Evolutionary conservation across 1,140 invertebrate species (phyloP).

Genomic region (Leptinotarsa texana): DNA sequence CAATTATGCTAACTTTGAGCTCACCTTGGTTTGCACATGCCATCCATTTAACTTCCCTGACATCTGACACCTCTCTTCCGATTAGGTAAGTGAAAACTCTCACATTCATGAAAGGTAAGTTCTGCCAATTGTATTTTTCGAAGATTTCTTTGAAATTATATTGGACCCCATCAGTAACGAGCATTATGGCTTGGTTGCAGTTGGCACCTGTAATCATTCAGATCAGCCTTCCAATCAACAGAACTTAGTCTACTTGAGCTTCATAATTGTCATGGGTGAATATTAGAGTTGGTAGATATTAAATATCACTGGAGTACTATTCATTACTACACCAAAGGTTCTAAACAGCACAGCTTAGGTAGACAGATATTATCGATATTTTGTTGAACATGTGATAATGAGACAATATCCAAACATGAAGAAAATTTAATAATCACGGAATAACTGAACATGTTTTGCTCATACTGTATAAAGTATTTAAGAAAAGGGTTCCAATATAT

Average conservation of each 20-base stretch:
- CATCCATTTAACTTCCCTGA: conserved; percentile 81
- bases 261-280: too few relatives aligned
- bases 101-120: conserved; percentile 65
- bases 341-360: too few relatives aligned
- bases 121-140: conserved; percentile 73
- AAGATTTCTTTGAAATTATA: conserved; percentile 84
- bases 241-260: neutral
- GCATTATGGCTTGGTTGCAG: conserved; percentile 88
- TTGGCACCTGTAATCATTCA: conserved; percentile 52
- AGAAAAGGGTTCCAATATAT: too few relatives aligned
- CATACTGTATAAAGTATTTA: too few relatives aligned
- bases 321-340: too few relatives aligned
- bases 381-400: too few relatives aligned
- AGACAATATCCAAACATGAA: too few relatives aligned
- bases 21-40: conserved; percentile 76
- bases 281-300: too few relatives aligned
- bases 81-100: conserved; percentile 89
- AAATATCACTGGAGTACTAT: too few relatives aligned
- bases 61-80: conserved; percentile 59
- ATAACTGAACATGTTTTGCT: too few relatives aligned
- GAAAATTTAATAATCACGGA: too few relatives aligned
- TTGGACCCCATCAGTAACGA: conserved; percentile 88
- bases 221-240: neutral
- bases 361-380: too few relatives aligned
- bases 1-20: neutral